phyloP scores from a whole-genome alignment of 2,888 invertebrate genomes.

The Euspilapteryx auroguttella region DNA sequence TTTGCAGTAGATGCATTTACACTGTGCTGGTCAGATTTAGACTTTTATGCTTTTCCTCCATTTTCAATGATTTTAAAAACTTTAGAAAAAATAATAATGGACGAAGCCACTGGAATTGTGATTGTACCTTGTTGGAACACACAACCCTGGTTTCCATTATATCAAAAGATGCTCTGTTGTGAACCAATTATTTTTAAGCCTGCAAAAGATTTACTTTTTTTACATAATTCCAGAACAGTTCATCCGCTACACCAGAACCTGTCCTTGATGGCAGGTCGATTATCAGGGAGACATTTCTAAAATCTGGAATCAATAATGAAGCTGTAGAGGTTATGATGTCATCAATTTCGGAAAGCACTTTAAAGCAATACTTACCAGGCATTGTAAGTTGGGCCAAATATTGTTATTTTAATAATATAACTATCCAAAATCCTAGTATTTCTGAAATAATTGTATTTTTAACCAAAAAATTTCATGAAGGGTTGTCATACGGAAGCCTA shows the following conservation, averaged over 20 bases:
- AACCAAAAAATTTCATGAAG: neutral
- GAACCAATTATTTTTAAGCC: neutral
- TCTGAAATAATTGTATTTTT: slow-evolving; percentile 1
- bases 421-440: neutral
- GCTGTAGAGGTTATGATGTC: slow-evolving; percentile 2
- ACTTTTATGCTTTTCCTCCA: slow-evolving; percentile 7
- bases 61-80: no score
- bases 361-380: slow-evolving; percentile 1
- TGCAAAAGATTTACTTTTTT: neutral
- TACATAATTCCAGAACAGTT: slow-evolving; percentile 1
- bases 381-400: neutral
- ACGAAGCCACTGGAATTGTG: slow-evolving; percentile 5
- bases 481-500: neutral
- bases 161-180: neutral
- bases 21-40: slow-evolving; percentile 3
- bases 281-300: slow-evolving; percentile 2
- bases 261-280: slow-evolving; percentile 2
- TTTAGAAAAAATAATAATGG: slow-evolving; percentile 5
- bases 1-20: slow-evolving; percentile 5
- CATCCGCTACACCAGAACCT: slow-evolving; percentile 1
- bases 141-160: slow-evolving; percentile 5
- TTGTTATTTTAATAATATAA: neutral
- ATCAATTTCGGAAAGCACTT: slow-evolving; percentile 2
- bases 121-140: slow-evolving; percentile 6
- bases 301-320: neutral